A percentile compares a stretch with the other conserved stretches of the same genome.
phyloP scores from a whole-genome alignment of 2,113 vertebrate genomes.

The Prolemur simus region DNA sequence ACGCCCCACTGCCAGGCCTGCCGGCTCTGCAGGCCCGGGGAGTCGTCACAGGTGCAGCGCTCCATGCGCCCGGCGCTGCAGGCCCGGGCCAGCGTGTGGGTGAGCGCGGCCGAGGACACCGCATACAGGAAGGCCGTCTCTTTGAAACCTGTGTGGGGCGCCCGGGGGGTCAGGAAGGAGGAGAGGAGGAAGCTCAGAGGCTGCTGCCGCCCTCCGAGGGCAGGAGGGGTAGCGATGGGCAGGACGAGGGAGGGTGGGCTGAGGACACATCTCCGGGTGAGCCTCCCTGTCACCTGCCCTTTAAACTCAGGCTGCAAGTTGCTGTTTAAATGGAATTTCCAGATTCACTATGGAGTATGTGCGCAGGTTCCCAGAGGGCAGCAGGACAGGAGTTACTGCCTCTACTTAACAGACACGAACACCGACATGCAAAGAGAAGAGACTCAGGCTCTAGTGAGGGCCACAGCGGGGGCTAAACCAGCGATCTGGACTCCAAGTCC shows the following conservation, averaged over 20 bases:
- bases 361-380: not conserved
- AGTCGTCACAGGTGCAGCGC: slow-evolving; percentile 97
- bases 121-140: slow-evolving; percentile 97
- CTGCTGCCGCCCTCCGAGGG: not conserved
- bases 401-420: too few relatives aligned
- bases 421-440: not conserved
- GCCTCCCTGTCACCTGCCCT: not conserved
- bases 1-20: slow-evolving; percentile 99
- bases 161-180: not conserved
- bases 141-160: slow-evolving; percentile 90
- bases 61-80: slow-evolving; percentile 99
- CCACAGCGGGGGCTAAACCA: not conserved
- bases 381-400: not conserved
- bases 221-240: not conserved
- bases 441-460: not conserved
- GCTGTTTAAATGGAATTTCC: not conserved
- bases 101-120: slow-evolving; percentile 93
- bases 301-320: not conserved
- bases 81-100: slow-evolving; percentile 94
- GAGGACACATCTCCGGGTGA: too few relatives aligned
- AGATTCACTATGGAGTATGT: not conserved
- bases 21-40: slow-evolving; percentile 94
- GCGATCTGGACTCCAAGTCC: not conserved
- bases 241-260: accelerated
- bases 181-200: slow-evolving; percentile 21